phyloP scores from a whole-genome alignment of 2,113 vertebrate genomes.

The Dicentrarchus labrax region DNA sequence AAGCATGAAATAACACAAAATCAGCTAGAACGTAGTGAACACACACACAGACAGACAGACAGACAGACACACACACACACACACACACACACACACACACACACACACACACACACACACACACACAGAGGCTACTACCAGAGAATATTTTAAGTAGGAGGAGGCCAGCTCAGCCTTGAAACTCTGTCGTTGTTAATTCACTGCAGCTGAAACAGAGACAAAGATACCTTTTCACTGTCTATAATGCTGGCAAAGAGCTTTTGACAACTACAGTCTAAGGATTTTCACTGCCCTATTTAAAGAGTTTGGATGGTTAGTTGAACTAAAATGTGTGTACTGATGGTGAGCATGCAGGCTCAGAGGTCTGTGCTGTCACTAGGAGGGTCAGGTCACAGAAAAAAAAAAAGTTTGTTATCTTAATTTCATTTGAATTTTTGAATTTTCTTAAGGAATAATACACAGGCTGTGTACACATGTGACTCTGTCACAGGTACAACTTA shows the following conservation, averaged over 20 bases:
- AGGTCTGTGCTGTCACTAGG: neutral
- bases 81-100: neutral
- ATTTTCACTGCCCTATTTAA: conserved; percentile 17
- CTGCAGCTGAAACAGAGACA: conserved; percentile 88
- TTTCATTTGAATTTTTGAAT: neutral
- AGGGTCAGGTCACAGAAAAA: neutral
- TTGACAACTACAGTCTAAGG: neutral
- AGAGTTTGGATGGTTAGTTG: neutral
- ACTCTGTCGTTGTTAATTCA: conserved; percentile 90
- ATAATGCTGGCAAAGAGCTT: conserved; percentile 7
- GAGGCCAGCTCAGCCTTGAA: conserved; percentile 81
- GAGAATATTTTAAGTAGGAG: conserved; percentile 34
- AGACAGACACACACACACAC: neutral
- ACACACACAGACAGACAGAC: neutral
- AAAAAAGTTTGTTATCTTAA: neutral
- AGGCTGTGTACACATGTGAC: neutral
- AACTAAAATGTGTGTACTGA: neutral
- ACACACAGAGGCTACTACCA: neutral
- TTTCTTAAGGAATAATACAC: neutral
- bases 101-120: neutral
- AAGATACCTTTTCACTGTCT: conserved; percentile 49
- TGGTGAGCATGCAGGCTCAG: neutral
- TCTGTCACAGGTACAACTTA: too few species aligned
- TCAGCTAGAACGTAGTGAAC: neutral
- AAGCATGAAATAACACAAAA: conserved; percentile 4